Conservation (phyloP, 2,113 vertebrate genomes). For the Oncorhynchus tshawytscha region DNA sequence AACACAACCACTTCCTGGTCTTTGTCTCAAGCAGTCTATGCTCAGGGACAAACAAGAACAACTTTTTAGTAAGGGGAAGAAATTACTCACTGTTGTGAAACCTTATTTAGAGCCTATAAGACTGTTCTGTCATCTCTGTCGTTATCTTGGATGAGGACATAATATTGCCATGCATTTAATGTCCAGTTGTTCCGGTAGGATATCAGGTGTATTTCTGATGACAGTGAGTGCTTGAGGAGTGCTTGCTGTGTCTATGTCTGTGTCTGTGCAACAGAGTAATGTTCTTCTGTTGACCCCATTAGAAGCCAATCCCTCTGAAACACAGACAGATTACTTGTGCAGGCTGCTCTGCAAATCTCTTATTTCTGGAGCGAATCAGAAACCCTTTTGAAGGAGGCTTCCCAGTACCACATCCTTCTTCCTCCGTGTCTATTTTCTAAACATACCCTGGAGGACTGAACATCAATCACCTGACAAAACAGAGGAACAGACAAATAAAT, state of each 20-base stretch:
- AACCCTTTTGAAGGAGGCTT: constrained; percentile 12
- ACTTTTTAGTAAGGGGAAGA: too few species aligned
- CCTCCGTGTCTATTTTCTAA: constrained; percentile 23
- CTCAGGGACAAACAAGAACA: constrained; percentile 19
- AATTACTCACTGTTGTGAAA: too few species aligned
- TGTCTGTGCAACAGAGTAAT: too few species aligned
- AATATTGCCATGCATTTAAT: constrained; percentile 48
- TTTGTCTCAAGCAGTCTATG: constrained; percentile 53
- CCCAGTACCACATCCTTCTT: constrained; percentile 8
- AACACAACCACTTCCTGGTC: constrained; percentile 42
- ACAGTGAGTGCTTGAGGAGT: constrained; percentile 31
- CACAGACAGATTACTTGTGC: constrained; percentile 15
- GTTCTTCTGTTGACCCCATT: constrained; percentile 25
- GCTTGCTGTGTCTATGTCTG: constrained; percentile 2
- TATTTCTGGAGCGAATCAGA: constrained; percentile 20
- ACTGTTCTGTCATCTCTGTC: constrained; percentile 20
- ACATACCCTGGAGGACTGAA: constrained; percentile 40
- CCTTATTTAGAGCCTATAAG: too few species aligned
- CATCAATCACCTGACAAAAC: constrained; percentile 46
- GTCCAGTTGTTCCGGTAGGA: constrained; percentile 39
- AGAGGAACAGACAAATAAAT: constrained; percentile 42
- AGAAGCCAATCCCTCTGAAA: constrained; percentile 29
- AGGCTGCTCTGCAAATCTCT: neutral
- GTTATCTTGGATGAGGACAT: constrained; percentile 34
- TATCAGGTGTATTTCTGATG: constrained; percentile 63